Percentiles rank a stretch among this genome's conserved stretches.
Conservation (phyloP, 2,113 vertebrate genomes). For the Equus quagga region DNA sequence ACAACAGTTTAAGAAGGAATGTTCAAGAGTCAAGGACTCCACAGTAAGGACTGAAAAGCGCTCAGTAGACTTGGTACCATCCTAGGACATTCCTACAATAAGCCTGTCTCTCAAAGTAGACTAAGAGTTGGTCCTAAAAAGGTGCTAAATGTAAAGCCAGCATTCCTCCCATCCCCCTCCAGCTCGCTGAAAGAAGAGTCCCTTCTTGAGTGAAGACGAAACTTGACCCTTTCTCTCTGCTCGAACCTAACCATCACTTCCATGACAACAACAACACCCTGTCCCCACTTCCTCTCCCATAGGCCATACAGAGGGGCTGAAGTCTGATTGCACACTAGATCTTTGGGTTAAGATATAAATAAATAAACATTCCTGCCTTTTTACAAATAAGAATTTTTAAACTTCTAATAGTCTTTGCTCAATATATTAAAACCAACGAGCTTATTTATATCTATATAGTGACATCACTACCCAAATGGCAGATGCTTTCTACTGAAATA, state of each 20-base stretch:
- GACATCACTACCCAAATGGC: conserved; percentile 5
- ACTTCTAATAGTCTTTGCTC: not conserved
- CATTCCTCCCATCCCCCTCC: not conserved
- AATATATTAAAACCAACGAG: not conserved
- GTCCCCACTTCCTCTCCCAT: not conserved
- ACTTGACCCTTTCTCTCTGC: not conserved
- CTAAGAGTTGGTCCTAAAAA: not conserved
- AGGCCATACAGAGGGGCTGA: not conserved
- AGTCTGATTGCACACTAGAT: not conserved
- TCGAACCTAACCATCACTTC: not conserved
- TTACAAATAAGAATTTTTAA: conserved; percentile 35
- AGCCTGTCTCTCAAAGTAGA: not conserved
- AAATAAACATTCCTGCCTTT: not conserved
- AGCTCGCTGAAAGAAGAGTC: not conserved
- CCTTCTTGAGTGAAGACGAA: not conserved
- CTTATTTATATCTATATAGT: not conserved
- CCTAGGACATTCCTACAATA: not conserved
- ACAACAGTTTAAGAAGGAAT: not conserved
- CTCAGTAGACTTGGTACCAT: not conserved
- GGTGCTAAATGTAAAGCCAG: not conserved
- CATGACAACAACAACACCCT: not conserved
- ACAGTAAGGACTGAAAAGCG: not conserved
- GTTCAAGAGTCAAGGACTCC: not conserved
- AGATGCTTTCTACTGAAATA: not conserved
- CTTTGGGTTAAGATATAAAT: not conserved